A percentile compares a stretch with the other conserved stretches of the same genome.
Evolutionary conservation across 2,888 invertebrate species (phyloP).

Genomic region (Seira musarum): DNA sequence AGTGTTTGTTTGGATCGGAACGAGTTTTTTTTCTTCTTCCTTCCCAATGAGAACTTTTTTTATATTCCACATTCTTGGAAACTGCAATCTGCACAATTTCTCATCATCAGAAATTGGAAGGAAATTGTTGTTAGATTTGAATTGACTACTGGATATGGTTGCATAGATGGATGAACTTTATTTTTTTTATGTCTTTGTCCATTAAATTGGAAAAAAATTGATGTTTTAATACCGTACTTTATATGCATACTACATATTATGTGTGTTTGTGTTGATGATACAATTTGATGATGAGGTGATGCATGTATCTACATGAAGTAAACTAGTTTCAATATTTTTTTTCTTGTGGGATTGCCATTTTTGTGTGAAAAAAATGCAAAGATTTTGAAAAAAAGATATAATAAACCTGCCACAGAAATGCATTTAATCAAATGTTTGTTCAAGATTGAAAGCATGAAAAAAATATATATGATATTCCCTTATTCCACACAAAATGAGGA

Average conservation of each 20-base stretch:
- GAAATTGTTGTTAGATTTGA: too few relatives aligned
- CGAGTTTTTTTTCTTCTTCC: slow-evolving; percentile 19
- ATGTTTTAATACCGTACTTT: slow-evolving; percentile 32
- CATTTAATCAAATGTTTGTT: background rate
- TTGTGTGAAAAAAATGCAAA: background rate
- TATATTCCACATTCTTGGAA: slow-evolving; percentile 56
- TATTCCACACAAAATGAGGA: background rate
- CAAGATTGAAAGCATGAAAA: background rate
- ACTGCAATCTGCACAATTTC: slow-evolving; percentile 33
- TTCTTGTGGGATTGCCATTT: slow-evolving; percentile 3
- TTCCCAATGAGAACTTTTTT: slow-evolving; percentile 31
- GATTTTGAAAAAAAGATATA: slow-evolving; percentile 3
- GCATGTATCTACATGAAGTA: background rate
- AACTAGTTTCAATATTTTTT: background rate
- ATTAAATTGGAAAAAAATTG: background rate
- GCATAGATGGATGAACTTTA: background rate
- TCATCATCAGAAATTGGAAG: slow-evolving; percentile 28
- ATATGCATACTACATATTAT: slow-evolving; percentile 17
- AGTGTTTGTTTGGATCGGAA: slow-evolving; percentile 4
- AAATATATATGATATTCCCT: background rate
- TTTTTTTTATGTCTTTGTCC: slow-evolving; percentile 24
- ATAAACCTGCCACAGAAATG: background rate
- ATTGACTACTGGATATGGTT: too few relatives aligned
- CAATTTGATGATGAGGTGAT: too few relatives aligned
- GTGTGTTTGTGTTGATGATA: too few relatives aligned